These are phyloP conservation scores for Oryzias woworae DNA, from an alignment of 2,113 vertebrate genomes.

Conservation along the genomic window DNA sequence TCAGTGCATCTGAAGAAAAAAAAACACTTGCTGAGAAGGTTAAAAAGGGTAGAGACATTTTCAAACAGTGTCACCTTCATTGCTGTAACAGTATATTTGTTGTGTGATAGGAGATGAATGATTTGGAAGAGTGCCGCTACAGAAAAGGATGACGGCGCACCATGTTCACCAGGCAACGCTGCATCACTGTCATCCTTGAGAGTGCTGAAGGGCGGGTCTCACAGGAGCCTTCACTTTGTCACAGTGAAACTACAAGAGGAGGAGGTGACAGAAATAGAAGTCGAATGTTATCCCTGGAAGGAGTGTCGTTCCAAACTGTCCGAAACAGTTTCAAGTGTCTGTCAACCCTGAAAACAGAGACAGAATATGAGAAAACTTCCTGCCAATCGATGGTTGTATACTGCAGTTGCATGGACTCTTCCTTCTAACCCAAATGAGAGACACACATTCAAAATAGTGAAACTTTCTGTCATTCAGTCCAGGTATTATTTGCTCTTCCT, in stretches of 20 bases:
- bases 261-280: constrained; percentile 5
- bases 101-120: too few relatives aligned
- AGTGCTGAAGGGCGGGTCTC: constrained; percentile 1
- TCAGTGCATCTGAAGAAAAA: not conserved
- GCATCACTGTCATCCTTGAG: constrained; percentile 25
- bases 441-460: not conserved
- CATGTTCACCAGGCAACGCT: constrained; percentile 11
- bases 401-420: too few relatives aligned
- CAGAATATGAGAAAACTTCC: too few relatives aligned
- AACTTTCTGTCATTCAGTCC: constrained; percentile 4
- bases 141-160: not conserved
- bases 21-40: not conserved
- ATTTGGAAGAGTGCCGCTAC: not conserved
- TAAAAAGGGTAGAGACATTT: not conserved
- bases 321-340: too few relatives aligned
- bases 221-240: constrained; percentile 1
- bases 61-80: too few relatives aligned
- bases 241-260: not conserved
- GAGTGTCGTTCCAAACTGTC: not conserved
- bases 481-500: constrained; percentile 30
- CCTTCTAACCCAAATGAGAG: too few relatives aligned
- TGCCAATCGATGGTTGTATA: too few relatives aligned
- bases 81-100: too few relatives aligned
- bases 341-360: too few relatives aligned
- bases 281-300: not conserved